Evolutionary conservation across 2,113 vertebrate species (phyloP).

Genomic region (Trachemys scripta): DNA sequence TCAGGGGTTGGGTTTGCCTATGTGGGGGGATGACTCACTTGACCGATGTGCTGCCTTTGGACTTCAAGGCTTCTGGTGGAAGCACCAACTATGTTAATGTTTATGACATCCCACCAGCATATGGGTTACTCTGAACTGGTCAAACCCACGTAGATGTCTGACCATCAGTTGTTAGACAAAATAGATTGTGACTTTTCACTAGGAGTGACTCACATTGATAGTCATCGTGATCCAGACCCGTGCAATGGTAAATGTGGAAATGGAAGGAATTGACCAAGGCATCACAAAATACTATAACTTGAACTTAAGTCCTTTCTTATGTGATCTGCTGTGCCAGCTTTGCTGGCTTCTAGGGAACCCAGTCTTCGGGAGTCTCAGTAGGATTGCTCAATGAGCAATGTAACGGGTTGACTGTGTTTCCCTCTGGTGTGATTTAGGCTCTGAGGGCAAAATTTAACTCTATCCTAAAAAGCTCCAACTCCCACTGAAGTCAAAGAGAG

Average conservation of each 20-base stretch:
- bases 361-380: neutral
- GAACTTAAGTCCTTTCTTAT: neutral
- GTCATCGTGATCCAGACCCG: neutral
- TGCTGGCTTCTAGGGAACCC: neutral
- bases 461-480: neutral
- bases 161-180: neutral
- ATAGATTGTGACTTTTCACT: neutral
- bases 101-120: fast-evolving
- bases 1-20: fast-evolving
- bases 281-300: neutral
- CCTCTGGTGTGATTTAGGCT: neutral
- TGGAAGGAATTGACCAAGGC: neutral
- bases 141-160: neutral
- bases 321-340: neutral
- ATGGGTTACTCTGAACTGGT: neutral
- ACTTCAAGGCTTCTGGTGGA: fast-evolving
- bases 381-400: neutral
- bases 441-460: neutral
- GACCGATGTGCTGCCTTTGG: fast-evolving
- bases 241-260: neutral
- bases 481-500: neutral
- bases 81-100: fast-evolving
- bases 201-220: neutral
- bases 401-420: neutral
- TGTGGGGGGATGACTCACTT: neutral